Conservation (phyloP, 2,888 invertebrate species). For the Metalampra italica region DNA sequence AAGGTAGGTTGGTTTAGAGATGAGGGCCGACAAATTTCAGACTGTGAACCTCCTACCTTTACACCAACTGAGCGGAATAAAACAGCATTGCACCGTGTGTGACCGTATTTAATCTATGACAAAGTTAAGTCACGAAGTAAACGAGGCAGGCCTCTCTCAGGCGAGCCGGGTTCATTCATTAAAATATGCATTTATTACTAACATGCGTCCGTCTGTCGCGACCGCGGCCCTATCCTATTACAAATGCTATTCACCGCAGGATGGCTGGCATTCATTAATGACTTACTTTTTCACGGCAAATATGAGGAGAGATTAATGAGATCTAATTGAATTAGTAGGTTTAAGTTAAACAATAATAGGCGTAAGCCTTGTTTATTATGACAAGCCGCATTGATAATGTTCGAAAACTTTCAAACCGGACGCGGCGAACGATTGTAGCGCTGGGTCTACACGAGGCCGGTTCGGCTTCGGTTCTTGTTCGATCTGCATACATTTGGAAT, state of each 20-base stretch:
- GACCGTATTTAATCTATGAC: slow-evolving; percentile 36
- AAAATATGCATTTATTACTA: slow-evolving; percentile 58
- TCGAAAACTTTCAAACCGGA: too few relatives aligned
- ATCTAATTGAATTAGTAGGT: neutral
- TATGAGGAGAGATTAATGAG: neutral
- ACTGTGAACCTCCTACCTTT: too few relatives aligned
- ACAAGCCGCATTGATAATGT: too few relatives aligned
- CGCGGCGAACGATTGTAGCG: too few relatives aligned
- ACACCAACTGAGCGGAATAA: too few relatives aligned
- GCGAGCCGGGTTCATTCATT: slow-evolving; percentile 62
- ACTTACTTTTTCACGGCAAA: neutral
- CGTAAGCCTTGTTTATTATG: too few relatives aligned
- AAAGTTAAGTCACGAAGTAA: slow-evolving; percentile 56
- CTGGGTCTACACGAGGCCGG: too few relatives aligned
- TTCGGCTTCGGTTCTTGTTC: too few relatives aligned
- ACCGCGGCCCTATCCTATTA: slow-evolving; percentile 15
- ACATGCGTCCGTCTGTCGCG: slow-evolving; percentile 35
- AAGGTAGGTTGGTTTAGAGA: too few relatives aligned
- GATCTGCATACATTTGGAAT: too few relatives aligned
- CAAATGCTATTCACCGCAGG: slow-evolving; percentile 9
- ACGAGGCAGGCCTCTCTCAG: slow-evolving; percentile 41
- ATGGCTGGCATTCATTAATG: slow-evolving; percentile 8
- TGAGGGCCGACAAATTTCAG: too few relatives aligned
- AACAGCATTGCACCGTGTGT: too few relatives aligned
- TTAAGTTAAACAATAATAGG: neutral